Base-by-base conservation (phyloP, 2,797 vertebrate genomes). In the Hapalemur alaotrensis region DNA sequence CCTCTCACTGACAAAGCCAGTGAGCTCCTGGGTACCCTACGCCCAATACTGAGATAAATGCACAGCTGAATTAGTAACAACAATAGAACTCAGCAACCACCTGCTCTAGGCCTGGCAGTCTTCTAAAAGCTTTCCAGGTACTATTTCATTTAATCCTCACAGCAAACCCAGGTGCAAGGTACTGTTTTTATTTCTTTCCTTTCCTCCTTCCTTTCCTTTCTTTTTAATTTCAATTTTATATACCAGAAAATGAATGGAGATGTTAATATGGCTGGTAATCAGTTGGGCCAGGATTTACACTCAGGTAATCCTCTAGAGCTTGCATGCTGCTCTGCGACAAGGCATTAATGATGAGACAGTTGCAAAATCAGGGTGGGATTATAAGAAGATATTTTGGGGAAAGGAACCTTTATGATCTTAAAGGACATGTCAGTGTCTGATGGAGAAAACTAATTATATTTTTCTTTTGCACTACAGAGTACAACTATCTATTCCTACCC, bases 371-470 rank as follows among this genome's bases (percentile, higher is more conserved):
- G 1, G 17, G 18, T 72, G 65, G 25, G 14, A 52, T 88, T 73
- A 59, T 73, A 67, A 52, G 23, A 75, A 57, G 67, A 32, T 81
- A 50, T 35, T 80, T 80, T 10, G 2, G 13, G 65, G n/a, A 85
- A 95, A 82, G 54, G 15, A 91, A 88, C 57, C 54, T 30, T 80
- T 73, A 32, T 85, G 46, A 38, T 90, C 43, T 93, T 80, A 89
- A 48, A 93, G 20, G 91, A 72, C 20, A 22, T 63, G 63, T 80
- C 65, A 80, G 23, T 23, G 41, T 70, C 59, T 81, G 12, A 50
- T 10, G 12, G 65, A 2, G 61, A 67, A 46, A 57, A 32, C 8
- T 30, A 35, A 25, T 28, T 20, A 63, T 63, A 48, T 83, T 83
- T 87, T 59, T 79, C 35, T 69, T 59, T 17, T 67, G 20, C 61